Percentiles rank a stretch among this genome's conserved stretches.
phyloP scores from a whole-genome alignment of 2,113 vertebrate species.

The Ictalurus punctatus region DNA sequence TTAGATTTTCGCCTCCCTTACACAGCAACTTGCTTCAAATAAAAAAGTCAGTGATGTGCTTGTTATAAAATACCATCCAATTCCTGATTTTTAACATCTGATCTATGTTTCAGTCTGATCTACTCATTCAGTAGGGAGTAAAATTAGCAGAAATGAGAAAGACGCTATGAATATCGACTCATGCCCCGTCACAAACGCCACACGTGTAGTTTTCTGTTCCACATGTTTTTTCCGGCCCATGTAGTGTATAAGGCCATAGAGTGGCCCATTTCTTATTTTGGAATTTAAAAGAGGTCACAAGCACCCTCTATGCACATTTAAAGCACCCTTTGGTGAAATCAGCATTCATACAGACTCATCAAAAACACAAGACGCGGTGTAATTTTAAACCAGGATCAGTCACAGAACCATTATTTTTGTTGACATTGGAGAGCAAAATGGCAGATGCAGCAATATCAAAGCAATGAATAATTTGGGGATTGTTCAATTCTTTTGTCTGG shows the following conservation, averaged over 20 bases:
- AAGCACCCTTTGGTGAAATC: not conserved
- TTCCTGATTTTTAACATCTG: not conserved
- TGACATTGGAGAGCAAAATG: not conserved
- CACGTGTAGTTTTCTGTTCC: not conserved
- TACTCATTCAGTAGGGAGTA: not conserved
- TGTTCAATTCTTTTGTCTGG: not conserved
- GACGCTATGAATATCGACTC: not conserved
- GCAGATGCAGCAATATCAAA: not conserved
- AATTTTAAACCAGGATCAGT: not conserved
- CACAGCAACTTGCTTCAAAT: not conserved
- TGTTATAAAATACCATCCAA: not conserved
- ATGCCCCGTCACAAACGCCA: not conserved
- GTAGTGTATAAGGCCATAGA: not conserved
- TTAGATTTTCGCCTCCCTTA: not conserved
- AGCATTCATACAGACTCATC: not conserved
- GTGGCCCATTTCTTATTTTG: not conserved
- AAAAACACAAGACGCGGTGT: not conserved
- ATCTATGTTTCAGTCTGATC: too few relatives aligned
- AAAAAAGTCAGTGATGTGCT: not conserved
- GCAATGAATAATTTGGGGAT: not conserved
- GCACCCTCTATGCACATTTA: not conserved
- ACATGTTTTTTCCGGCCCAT: not conserved
- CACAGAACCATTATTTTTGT: not conserved
- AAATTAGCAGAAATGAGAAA: not conserved
- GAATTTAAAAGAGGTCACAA: not conserved